These are phyloP conservation scores for Ciconia boyciana DNA, from an alignment of 2,113 vertebrate genomes.

Conservation along the genomic window DNA sequence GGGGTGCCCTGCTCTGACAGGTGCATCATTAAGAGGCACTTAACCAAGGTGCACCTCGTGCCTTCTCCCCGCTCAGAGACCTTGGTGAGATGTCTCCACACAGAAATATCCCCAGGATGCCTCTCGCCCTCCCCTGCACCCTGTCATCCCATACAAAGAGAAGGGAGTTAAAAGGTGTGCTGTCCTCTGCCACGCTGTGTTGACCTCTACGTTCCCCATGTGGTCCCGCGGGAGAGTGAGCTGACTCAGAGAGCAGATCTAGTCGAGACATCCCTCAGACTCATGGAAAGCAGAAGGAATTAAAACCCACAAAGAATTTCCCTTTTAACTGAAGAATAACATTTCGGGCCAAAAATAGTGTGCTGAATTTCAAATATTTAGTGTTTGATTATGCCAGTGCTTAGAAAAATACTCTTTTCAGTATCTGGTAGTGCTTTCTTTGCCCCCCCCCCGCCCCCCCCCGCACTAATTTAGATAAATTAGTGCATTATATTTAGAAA, in stretches of 20 bases:
- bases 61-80: not conserved
- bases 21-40: not conserved
- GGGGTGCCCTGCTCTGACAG: fast-evolving
- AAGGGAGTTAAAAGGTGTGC: not conserved
- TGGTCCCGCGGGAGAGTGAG: fast-evolving
- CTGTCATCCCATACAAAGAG: not conserved
- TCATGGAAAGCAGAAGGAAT: not conserved
- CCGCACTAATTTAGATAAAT: not conserved
- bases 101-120: not conserved
- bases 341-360: not conserved
- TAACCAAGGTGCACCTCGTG: not conserved
- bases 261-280: not conserved
- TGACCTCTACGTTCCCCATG: not conserved
- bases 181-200: not conserved
- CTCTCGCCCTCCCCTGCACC: not conserved
- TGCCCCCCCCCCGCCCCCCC: too few relatives aligned
- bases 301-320: not conserved
- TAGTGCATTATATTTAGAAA: too few relatives aligned
- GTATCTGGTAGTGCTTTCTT: not conserved
- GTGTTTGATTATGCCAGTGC: not conserved
- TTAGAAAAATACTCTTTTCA: not conserved
- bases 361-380: not conserved
- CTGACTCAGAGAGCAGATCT: not conserved
- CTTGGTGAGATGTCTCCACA: not conserved
- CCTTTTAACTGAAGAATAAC: not conserved